Conservation (phyloP, 2,113 vertebrate genomes). For the rat (Rattus norvegicus) region DNA sequence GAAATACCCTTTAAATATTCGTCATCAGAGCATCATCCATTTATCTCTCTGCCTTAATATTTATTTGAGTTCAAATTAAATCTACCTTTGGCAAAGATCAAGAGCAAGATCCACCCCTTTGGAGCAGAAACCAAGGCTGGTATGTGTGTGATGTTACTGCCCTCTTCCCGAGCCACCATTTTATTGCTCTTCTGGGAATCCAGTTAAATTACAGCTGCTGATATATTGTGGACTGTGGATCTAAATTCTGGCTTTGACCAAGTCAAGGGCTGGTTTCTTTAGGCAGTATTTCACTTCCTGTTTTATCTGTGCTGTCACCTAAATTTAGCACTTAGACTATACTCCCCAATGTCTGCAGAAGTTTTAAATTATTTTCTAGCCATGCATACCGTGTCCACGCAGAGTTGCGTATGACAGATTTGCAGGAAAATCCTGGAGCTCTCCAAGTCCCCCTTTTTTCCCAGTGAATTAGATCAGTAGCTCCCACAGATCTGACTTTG, state of each 20-base stretch:
- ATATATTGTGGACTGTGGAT: constrained; percentile 74
- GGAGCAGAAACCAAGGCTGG: constrained; percentile 32
- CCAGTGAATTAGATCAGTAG: constrained; percentile 62
- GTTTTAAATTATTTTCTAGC: constrained; percentile 63
- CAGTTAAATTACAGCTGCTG: constrained; percentile 78
- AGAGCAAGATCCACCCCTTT: constrained; percentile 42
- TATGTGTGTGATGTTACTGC: constrained; percentile 65
- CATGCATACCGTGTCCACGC: constrained; percentile 61
- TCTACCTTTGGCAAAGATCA: constrained; percentile 60
- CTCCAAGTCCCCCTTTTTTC: background rate
- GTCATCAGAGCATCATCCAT: constrained; percentile 31
- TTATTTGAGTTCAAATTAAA: constrained; percentile 70
- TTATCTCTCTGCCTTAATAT: constrained; percentile 66
- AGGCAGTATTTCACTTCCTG: constrained; percentile 69
- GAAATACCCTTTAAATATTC: constrained; percentile 66
- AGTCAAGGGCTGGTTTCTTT: constrained; percentile 58
- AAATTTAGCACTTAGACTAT: constrained; percentile 60
- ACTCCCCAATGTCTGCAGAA: constrained; percentile 50
- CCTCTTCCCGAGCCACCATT: constrained; percentile 58
- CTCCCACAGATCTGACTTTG: constrained; percentile 60
- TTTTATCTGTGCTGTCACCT: constrained; percentile 76
- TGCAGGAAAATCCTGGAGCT: constrained; percentile 59
- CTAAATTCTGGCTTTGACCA: constrained; percentile 76
- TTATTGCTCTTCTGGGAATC: constrained; percentile 74
- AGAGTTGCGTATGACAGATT: constrained; percentile 60